phyloP scores from a whole-genome alignment of 2,113 vertebrate species.

The Ameiurus melas region DNA sequence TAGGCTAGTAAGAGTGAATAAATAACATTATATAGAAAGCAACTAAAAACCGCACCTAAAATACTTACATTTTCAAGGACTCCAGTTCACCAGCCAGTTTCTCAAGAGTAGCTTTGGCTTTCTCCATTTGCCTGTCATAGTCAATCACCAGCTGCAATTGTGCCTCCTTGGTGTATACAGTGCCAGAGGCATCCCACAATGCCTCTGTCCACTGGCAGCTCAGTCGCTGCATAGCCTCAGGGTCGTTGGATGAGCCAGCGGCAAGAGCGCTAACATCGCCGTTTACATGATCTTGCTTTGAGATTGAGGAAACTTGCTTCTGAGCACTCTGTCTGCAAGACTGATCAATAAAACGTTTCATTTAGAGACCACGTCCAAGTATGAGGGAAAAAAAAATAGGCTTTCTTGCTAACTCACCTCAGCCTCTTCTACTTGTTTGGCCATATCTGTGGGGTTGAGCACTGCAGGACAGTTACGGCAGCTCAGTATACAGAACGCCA shows the following conservation, averaged over 20 bases:
- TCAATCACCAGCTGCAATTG: conserved; percentile 73
- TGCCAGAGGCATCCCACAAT: conserved; percentile 72
- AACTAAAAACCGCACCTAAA: neutral
- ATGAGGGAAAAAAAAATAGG: neutral
- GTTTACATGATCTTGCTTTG: conserved; percentile 45
- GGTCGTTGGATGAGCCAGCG: conserved; percentile 30
- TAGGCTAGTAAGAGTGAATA: neutral
- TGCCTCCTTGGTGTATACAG: conserved; percentile 75
- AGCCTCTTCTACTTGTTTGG: conserved; percentile 79
- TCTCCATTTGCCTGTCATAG: conserved; percentile 70
- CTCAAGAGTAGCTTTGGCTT: conserved; percentile 67
- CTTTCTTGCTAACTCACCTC: conserved; percentile 73
- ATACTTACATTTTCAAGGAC: conserved; percentile 81
- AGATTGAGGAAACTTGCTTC: conserved; percentile 52
- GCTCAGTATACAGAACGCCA: conserved; percentile 73
- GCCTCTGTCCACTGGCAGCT: conserved; percentile 71
- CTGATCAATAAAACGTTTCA: conserved; percentile 49
- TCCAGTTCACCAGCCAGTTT: conserved; percentile 74
- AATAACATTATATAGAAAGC: neutral
- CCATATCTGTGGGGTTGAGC: conserved; percentile 76
- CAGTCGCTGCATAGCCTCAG: conserved; percentile 48
- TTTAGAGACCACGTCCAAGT: neutral
- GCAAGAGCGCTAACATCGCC: conserved; percentile 22
- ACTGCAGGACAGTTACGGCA: conserved; percentile 76
- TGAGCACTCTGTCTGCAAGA: conserved; percentile 57